Evolutionary conservation across 2,797 vertebrate species (phyloP).

Genomic region (Macrochelys suwanniensis): DNA sequence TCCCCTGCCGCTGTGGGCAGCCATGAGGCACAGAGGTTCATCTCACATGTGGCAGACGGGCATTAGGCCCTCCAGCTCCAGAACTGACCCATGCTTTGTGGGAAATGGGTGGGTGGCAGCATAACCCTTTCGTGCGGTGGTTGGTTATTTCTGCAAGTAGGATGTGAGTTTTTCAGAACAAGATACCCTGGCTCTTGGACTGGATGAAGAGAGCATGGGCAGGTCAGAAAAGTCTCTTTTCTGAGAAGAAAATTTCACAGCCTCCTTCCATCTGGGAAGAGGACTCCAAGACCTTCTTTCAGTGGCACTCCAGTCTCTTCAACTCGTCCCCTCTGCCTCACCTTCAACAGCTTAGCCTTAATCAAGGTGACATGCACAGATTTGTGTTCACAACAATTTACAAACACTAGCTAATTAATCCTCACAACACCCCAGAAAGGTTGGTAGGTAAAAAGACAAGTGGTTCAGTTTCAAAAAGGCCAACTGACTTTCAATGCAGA

Average conservation of each 20-base stretch:
- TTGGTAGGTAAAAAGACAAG: background rate
- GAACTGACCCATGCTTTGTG: accelerated
- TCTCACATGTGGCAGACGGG: background rate
- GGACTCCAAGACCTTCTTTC: background rate
- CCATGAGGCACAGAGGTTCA: background rate
- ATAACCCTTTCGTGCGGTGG: accelerated
- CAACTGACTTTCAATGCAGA: background rate
- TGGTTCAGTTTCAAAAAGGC: background rate
- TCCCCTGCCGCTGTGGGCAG: background rate
- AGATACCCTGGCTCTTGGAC: background rate
- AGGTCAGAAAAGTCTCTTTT: background rate
- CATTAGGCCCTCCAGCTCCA: accelerated
- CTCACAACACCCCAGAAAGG: background rate
- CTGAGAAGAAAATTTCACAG: background rate
- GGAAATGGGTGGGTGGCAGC: background rate
- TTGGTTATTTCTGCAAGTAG: background rate
- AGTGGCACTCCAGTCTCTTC: background rate
- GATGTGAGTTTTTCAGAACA: background rate
- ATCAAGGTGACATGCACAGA: background rate
- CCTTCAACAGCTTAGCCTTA: background rate
- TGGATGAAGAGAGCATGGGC: background rate
- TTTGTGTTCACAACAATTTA: background rate
- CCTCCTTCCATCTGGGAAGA: background rate
- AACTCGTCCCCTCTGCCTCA: background rate
- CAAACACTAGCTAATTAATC: background rate